Conservation (phyloP, 2,888 invertebrate species). For the Stenodema calcarata region DNA sequence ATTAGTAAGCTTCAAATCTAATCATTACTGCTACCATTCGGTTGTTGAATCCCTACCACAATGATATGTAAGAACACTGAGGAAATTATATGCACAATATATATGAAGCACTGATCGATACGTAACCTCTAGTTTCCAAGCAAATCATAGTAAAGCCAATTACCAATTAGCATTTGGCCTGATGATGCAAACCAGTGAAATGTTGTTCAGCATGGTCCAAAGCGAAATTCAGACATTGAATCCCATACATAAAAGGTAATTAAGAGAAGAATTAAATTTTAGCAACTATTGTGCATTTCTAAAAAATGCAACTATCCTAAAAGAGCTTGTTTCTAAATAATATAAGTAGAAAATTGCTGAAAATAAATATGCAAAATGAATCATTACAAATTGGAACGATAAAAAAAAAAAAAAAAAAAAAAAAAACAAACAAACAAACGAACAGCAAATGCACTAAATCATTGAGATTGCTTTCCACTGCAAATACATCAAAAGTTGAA, state of each 20-base stretch:
- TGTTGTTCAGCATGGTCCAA: neutral
- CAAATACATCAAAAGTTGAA: neutral
- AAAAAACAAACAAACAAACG: neutral
- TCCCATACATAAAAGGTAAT: neutral
- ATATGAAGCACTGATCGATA: too few species aligned
- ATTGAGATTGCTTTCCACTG: neutral
- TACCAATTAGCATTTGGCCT: neutral
- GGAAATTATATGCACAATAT: too few species aligned
- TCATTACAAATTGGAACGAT: neutral
- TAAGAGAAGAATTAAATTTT: neutral
- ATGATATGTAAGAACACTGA: too few species aligned
- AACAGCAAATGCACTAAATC: neutral
- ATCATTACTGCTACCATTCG: too few species aligned
- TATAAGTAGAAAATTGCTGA: neutral
- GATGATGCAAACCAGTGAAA: neutral
- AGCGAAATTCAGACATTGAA: neutral
- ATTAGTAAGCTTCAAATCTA: too few species aligned
- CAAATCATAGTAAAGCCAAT: neutral
- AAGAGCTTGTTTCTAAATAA: neutral
- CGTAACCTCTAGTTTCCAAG: neutral
- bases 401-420: neutral
- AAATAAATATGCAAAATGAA: neutral
- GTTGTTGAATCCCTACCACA: too few species aligned
- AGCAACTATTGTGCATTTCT: neutral
- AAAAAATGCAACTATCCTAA: conserved; percentile 3